phyloP scores from a whole-genome alignment of 1,140 invertebrate species.

The Tetraneura akinire region DNA sequence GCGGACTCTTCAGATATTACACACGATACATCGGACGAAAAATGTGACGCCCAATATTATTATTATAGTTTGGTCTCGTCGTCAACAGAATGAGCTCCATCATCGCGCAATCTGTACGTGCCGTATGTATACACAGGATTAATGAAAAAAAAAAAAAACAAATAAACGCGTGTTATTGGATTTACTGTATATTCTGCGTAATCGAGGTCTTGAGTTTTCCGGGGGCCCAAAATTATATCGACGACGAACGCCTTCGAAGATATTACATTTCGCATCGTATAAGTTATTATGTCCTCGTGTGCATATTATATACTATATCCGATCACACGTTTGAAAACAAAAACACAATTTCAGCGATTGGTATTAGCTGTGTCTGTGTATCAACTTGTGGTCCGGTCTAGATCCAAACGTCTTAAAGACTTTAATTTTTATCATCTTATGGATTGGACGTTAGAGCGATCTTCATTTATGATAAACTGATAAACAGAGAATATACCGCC shows the following conservation, averaged over 20 bases:
- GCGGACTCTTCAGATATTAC: too few relatives aligned
- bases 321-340: conserved; percentile 3
- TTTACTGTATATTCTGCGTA: neutral
- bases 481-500: too few relatives aligned
- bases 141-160: conserved; percentile 33
- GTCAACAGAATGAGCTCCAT: too few relatives aligned
- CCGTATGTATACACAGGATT: neutral
- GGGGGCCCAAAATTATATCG: neutral
- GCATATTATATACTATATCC: too few relatives aligned
- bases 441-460: neutral
- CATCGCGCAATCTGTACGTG: too few relatives aligned
- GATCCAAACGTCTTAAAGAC: too few relatives aligned
- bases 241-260: neutral
- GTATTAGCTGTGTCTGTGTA: conserved; percentile 2
- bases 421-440: too few relatives aligned
- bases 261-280: conserved; percentile 9
- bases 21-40: too few relatives aligned
- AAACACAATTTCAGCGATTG: neutral
- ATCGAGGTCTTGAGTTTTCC: neutral
- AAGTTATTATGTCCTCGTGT: too few relatives aligned
- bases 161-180: conserved; percentile 18
- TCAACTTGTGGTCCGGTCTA: neutral
- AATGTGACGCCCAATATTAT: too few relatives aligned
- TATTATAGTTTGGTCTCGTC: neutral
- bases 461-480: neutral